Conservation (phyloP, 2,113 vertebrate species). For the Platysteira castanea region DNA sequence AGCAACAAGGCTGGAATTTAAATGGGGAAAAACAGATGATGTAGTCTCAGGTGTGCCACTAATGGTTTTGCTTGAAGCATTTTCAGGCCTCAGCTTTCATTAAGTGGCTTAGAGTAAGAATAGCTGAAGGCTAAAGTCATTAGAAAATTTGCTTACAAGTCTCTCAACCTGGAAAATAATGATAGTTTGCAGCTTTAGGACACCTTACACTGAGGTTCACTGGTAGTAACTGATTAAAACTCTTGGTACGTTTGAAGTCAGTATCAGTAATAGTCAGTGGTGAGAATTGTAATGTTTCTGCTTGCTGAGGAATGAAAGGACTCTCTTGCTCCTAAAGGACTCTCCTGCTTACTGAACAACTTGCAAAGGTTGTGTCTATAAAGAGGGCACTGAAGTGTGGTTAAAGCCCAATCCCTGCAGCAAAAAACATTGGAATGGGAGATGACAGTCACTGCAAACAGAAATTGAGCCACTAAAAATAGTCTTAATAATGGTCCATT, state of each 20-base stretch:
- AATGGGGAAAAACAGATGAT: conserved; percentile 22
- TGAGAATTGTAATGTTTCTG: neutral
- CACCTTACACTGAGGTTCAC: neutral
- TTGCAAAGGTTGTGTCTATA: neutral
- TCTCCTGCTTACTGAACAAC: neutral
- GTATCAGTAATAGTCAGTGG: neutral
- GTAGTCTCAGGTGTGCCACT: conserved; percentile 35
- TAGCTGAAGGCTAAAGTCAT: neutral
- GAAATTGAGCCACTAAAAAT: neutral
- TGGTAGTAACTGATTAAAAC: neutral
- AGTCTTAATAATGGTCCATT: neutral
- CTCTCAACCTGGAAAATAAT: conserved; percentile 1
- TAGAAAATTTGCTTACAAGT: conserved; percentile 42
- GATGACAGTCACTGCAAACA: neutral
- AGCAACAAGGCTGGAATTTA: conserved; percentile 39
- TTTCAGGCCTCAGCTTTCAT: neutral
- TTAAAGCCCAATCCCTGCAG: neutral
- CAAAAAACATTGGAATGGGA: neutral
- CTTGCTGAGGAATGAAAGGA: neutral
- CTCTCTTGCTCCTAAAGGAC: neutral
- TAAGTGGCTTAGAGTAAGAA: neutral
- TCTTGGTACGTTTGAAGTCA: neutral
- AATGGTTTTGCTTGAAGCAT: neutral
- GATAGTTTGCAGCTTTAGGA: neutral
- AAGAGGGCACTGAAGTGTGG: neutral